Base-by-base conservation (phyloP, 2,113 vertebrate species). In the Sarotherodon lohbergeri region DNA sequence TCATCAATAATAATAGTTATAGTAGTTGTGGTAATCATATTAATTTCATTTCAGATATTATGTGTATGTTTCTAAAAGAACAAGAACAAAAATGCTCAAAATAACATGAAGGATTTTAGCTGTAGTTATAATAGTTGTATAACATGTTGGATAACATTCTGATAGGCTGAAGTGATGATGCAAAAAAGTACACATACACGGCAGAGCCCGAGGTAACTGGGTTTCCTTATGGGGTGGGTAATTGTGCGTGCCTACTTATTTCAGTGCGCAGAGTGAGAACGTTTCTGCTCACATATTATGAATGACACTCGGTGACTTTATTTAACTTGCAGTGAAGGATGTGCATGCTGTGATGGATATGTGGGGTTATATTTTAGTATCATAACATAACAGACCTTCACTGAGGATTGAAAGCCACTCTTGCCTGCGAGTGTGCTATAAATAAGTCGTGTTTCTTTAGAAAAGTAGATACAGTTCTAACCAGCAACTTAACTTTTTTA, bases 221-320 rank as follows among this genome's bases (percentile, higher is more conserved):
- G 6, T 8, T 78, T 78, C 71, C 46, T 50, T 50, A 32, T 12
- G 43, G 17, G 4, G 16, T 32, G 46, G 46, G 43, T 78, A 52
- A 32, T 52, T 52, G 48, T 50, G 27, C 1, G 6, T 0, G 4
- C 24, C 68, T 41, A 48, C 41, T 76, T 48, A 48, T 46, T 76
- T 76, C 14, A 8, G 43, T 50, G 71, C 0, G 6, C 24, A 2
- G 71, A 17, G 43, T 78, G 27, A 78, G 4, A 78, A 78, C 0
- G 10, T 48, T 78, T 78, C 46, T 78, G 27, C 73, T 78, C 73
- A 78, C 73, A 78, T 78, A 78, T 78, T 78, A 32, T 52, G 27
- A 78, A 78, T 52, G 17, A 78, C 46, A 34, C 73, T 78, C 10
- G 0, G 73, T 34, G 1, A 78, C 73, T 78, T 78, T 52, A 50